Evolutionary conservation across 1,140 invertebrate species (phyloP), one percentile per base, ranked within the genome.

Genomic region (Theocolax elegans): DNA sequence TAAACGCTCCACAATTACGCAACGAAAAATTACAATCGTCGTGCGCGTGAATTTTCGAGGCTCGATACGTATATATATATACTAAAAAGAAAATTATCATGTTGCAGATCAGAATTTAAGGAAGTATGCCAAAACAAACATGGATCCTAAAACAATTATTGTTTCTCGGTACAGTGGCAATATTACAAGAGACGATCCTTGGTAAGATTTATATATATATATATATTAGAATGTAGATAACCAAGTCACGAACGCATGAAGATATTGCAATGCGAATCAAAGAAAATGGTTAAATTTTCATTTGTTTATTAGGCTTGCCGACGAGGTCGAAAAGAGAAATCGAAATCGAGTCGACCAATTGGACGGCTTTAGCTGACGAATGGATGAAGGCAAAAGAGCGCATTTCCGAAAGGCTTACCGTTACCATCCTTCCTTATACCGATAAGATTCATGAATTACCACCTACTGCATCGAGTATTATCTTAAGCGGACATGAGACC

Each of bases 311-410:
- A 60, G 58, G 38, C 4, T 27, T 23, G 10, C 58, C 58, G 2
- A n/a, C 44, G 9, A 60, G 40, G 9, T n/a, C 3, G 7, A 44
- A 17, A 60, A 60, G 3, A 46, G 40, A 60, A 27, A 17, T n/a
- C 23, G 40, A n/a, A 60, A 60, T 44, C 10, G 7, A 60, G 27
- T 9, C 7, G 10, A 29, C 13, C 15, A 29, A 63, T 49, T 49
- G 42, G 59, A 62, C 44, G 35, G 17, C 21, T 1, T 3, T 63
- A n/a, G 10, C 27, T 2, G 46, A 63, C 2, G 60, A 63, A 63
- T 63, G 60, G 60, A 49, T 51, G 8, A 48, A 35, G 49, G 46
- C 46, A 31, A 63, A n/a, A 49, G 7, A 49, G 3, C 60, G 46
- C n/a, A 49, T 63, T 13, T 49, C 25, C 38, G 60, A 63, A 51